Percentiles rank a stretch among this genome's conserved stretches.
phyloP scores from a whole-genome alignment of 2,888 invertebrate species.

The Cheilosia vernalis region DNA sequence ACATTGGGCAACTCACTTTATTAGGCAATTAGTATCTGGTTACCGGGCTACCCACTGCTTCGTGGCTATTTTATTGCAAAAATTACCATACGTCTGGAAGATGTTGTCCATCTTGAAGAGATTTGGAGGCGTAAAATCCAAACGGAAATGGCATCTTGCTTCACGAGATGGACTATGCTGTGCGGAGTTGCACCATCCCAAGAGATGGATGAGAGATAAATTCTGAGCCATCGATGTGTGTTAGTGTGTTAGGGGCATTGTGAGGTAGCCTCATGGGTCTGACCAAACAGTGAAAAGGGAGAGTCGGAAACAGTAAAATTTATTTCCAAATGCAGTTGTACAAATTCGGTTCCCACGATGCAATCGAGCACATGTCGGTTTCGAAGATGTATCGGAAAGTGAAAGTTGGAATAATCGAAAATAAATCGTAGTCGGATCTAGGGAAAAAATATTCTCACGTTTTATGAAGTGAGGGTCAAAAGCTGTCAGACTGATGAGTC shows the following conservation, averaged over 20 bases:
- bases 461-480: no score
- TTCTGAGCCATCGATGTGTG: background rate
- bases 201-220: background rate
- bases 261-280: background rate
- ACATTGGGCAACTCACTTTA: slow-evolving; percentile 71
- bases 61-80: slow-evolving; percentile 27
- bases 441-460: no score
- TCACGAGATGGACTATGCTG: slow-evolving; percentile 21
- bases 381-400: background rate
- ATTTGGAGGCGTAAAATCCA: slow-evolving; percentile 39
- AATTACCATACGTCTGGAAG: slow-evolving; percentile 23
- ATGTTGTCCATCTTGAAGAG: slow-evolving; percentile 37
- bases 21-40: slow-evolving; percentile 72
- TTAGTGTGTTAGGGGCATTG: background rate
- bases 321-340: background rate
- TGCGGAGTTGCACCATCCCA: slow-evolving; percentile 10
- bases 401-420: background rate
- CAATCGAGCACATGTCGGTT: background rate
- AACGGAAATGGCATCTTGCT: slow-evolving; percentile 59
- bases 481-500: no score
- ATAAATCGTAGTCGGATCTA: background rate
- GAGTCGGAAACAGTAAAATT: background rate
- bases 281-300: background rate
- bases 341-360: background rate
- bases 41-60: slow-evolving; percentile 29